phyloP scores from a whole-genome alignment of 2,113 vertebrate genomes.

The Prionailurus bengalensis region DNA sequence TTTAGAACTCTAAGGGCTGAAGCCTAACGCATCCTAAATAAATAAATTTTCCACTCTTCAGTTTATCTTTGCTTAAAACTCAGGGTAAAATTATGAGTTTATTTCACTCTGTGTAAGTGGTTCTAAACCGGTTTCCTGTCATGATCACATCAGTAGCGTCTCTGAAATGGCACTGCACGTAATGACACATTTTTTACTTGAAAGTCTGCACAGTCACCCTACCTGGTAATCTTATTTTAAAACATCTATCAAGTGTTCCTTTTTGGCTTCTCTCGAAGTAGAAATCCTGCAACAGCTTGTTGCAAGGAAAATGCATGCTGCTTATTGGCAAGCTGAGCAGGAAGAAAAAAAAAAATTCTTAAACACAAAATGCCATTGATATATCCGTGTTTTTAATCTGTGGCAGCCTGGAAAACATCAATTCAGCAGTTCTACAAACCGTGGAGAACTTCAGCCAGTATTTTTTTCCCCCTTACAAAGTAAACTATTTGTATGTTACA shows the following conservation, averaged over 20 bases:
- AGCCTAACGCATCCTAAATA: neutral
- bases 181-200: conserved; percentile 51
- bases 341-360: conserved; percentile 68
- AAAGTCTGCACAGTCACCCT: conserved; percentile 59
- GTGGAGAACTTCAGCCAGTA: conserved; percentile 69
- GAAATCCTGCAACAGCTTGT: conserved; percentile 85
- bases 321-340: conserved; percentile 84
- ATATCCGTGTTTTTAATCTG: conserved; percentile 80
- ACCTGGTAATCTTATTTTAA: conserved; percentile 81
- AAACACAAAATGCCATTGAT: conserved; percentile 84
- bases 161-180: neutral
- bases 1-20: neutral
- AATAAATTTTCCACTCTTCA: neutral
- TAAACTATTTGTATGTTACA: conserved; percentile 75
- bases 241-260: conserved; percentile 79
- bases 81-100: neutral
- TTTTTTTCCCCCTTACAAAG: conserved; percentile 61
- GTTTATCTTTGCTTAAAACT: conserved; percentile 36
- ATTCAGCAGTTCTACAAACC: conserved; percentile 83
- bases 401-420: conserved; percentile 78
- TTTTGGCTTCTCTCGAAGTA: conserved; percentile 80
- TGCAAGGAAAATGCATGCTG: conserved; percentile 83
- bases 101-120: neutral
- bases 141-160: neutral
- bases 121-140: neutral